These are phyloP conservation scores for Puntigrus tetrazona DNA, from an alignment of 2,113 vertebrate genomes.

Conservation along the genomic window DNA sequence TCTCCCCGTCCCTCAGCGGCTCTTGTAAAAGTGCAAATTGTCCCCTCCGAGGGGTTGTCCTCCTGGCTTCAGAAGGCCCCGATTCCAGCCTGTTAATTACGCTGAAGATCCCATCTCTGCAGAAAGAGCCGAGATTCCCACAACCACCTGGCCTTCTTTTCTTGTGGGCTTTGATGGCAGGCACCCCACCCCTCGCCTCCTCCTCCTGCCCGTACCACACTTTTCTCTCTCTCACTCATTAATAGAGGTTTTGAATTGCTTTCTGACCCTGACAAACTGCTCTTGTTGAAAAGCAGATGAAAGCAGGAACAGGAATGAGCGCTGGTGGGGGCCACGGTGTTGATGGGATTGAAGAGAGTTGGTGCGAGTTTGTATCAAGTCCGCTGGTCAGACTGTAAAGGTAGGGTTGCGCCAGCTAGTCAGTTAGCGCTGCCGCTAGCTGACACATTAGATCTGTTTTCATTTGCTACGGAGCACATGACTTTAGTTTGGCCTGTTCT, in stretches of 20 bases:
- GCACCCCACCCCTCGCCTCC: conserved; percentile 69
- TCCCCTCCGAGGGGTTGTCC: conserved; percentile 76
- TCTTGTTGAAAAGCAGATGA: conserved; percentile 82
- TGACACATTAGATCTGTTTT: not conserved
- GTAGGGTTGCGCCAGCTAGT: not conserved
- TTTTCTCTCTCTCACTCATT: conserved; percentile 70
- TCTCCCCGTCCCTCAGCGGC: conserved; percentile 74
- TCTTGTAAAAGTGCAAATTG: conserved; percentile 82
- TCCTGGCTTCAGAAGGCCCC: conserved; percentile 73
- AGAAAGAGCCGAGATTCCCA: conserved; percentile 64
- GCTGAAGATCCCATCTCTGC: conserved; percentile 53
- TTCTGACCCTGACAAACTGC: conserved; percentile 79
- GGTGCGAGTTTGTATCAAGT: conserved; percentile 45
- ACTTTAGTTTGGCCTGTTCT: not conserved
- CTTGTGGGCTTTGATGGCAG: conserved; percentile 80
- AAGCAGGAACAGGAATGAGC: conserved; percentile 56
- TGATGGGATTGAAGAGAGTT: conserved; percentile 37
- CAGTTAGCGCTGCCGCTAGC: not conserved
- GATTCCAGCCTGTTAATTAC: conserved; percentile 67
- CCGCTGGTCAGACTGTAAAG: not conserved
- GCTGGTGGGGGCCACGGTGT: not conserved
- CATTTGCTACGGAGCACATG: not conserved
- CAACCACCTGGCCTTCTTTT: conserved; percentile 81
- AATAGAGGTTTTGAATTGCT: conserved; percentile 89
- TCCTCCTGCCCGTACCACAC: conserved; percentile 67